These are phyloP conservation scores for Apotomis capreana DNA, from an alignment of 2,888 invertebrate genomes.

Conservation along the genomic window DNA sequence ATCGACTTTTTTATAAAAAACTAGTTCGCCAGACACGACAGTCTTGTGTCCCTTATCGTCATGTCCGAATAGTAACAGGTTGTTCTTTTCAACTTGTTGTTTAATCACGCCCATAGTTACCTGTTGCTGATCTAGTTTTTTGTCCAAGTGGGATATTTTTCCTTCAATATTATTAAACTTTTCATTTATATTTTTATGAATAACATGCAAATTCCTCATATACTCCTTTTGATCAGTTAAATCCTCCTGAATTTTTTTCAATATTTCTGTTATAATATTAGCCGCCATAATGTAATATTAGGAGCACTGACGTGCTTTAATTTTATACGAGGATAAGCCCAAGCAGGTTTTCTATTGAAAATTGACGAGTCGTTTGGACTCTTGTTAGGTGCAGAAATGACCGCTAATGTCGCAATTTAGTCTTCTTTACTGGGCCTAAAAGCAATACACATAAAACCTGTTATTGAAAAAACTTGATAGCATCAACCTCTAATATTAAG, in stretches of 20 bases:
- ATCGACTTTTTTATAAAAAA: background rate
- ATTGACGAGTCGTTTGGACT: no score
- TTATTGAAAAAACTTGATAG: no score
- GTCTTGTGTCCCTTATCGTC: background rate
- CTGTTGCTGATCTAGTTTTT: background rate
- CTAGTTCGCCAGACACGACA: background rate
- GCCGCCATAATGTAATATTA: background rate
- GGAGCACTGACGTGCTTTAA: no score
- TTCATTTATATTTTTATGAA: slow-evolving; percentile 15
- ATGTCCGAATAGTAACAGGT: slow-evolving; percentile 5
- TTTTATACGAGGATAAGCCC: no score
- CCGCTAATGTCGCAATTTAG: no score
- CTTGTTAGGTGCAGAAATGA: no score
- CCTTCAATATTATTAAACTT: background rate
- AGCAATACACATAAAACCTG: no score
- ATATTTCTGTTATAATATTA: slow-evolving; percentile 17
- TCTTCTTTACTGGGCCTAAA: no score
- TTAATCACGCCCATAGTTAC: background rate
- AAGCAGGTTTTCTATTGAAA: no score
- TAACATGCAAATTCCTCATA: slow-evolving; percentile 5
- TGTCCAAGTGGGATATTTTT: background rate
- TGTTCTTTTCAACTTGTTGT: slow-evolving; percentile 10
- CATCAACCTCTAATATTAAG: no score
- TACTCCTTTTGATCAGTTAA: slow-evolving; percentile 17
- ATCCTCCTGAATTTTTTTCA: slow-evolving; percentile 6